Conservation (phyloP, 2,888 invertebrate genomes). For the Latheticus oryzae region DNA sequence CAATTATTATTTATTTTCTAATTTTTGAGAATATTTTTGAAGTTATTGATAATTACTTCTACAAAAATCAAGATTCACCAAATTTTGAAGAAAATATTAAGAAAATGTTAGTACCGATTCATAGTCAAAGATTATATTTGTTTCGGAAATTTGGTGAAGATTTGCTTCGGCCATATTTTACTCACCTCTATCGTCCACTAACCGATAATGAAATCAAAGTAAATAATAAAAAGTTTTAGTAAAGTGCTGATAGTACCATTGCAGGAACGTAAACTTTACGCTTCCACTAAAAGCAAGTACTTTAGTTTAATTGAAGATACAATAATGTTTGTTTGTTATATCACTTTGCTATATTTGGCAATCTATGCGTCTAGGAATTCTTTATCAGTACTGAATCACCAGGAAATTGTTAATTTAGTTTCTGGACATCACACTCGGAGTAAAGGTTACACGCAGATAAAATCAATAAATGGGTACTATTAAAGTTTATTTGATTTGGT, state of each 20-base stretch:
- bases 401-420: slow-evolving; percentile 42
- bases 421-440: slow-evolving; percentile 10
- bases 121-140: slow-evolving; percentile 45
- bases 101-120: neutral
- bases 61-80: neutral
- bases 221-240: neutral
- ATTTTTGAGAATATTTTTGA: slow-evolving; percentile 48
- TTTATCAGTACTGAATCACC: slow-evolving; percentile 44
- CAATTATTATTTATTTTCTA: slow-evolving; percentile 46
- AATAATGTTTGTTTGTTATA: slow-evolving; percentile 52
- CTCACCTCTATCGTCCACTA: slow-evolving; percentile 45
- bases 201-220: slow-evolving; percentile 11
- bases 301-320: slow-evolving; percentile 54
- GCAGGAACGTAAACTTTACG: too few relatives aligned
- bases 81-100: neutral
- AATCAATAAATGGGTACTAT: neutral
- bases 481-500: too few relatives aligned
- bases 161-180: slow-evolving; percentile 49
- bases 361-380: slow-evolving; percentile 51
- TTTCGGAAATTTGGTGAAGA: slow-evolving; percentile 48
- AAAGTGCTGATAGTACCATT: too few relatives aligned
- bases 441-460: neutral
- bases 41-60: neutral
- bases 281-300: too few relatives aligned
- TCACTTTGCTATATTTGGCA: slow-evolving; percentile 52